Base-by-base conservation (phyloP, 2,113 vertebrate genomes). In the Dipodomys ordii region DNA sequence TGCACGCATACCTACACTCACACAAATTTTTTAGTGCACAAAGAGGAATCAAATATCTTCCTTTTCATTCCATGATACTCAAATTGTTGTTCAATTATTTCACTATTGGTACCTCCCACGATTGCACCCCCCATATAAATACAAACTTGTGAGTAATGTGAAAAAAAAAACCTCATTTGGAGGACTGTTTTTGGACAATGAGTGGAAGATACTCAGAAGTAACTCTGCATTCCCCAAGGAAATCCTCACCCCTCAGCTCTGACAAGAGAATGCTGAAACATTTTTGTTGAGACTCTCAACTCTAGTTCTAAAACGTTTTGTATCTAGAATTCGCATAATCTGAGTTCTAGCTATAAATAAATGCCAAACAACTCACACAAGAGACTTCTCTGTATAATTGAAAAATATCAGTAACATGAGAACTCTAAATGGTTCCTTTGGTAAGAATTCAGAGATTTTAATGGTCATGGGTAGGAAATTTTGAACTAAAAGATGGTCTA, bases 81-180 rank as follows among this genome's bases (percentile, higher is more conserved):
- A 94, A 92, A 87, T 78, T 84, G 23, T 94, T 87, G 83, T 76
- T 88, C 84, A 84, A 73, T 94, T 92, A 88, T 69, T 92, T 92
- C 92, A 81, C 87, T 83, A 79, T 19, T 83, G 53, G 49, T 82
- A 0, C 11, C 86, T 35, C 16, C 69, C 27, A 77, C 44, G 13
- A 71, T 83, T 69, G 27, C 25, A 94, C 74, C 62, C 86, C 74
- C 62, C 86, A 69, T 12, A 93, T 53, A 83, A 39, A 44, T 72
- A 87, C 67, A 95, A 88, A 94, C 95, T 11, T 32, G 2, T 83
- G 74, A 32, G 23, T 28, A 88, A 80, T 16, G 3, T 79, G 39
- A 6, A 68, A 83, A 53, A 53, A 39, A 39, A 53, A 53, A 39
- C 3, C 90, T 88, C 44, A 90, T 94, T 49, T 93, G 87, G 46